These are phyloP conservation scores for Paramisgurnus dabryanus DNA, from an alignment of 2,113 vertebrate species.

Conservation along the genomic window DNA sequence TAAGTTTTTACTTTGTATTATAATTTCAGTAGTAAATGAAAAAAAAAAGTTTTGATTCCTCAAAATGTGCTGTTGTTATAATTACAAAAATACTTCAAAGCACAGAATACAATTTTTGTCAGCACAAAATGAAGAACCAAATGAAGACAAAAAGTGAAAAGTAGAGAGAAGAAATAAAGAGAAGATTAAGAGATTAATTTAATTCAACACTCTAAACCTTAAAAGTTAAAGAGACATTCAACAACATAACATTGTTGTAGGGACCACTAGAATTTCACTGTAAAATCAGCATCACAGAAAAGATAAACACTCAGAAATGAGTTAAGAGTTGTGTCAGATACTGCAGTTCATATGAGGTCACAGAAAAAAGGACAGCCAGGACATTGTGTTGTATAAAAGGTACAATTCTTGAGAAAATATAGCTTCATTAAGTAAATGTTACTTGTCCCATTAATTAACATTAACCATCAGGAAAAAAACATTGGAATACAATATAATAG, in stretches of 20 bases:
- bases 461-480: background rate
- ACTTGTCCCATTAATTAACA: background rate
- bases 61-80: too few relatives aligned
- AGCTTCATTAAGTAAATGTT: background rate
- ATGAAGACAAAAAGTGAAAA: background rate
- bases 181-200: background rate
- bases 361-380: conserved; percentile 29
- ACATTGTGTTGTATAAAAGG: background rate
- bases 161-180: background rate
- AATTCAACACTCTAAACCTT: conserved; percentile 6
- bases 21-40: too few relatives aligned
- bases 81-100: too few relatives aligned
- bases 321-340: conserved; percentile 46
- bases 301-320: conserved; percentile 56
- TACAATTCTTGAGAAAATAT: conserved; percentile 1
- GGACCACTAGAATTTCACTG: conserved; percentile 72
- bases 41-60: too few relatives aligned
- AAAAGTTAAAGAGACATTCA: conserved; percentile 73
- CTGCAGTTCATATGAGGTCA: conserved; percentile 67
- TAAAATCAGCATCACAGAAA: conserved; percentile 65
- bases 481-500: background rate
- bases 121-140: background rate
- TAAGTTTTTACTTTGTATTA: too few relatives aligned
- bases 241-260: conserved; percentile 65
- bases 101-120: background rate